Percentiles rank a stretch among this genome's conserved stretches.
Evolutionary conservation across 2,888 invertebrate species (phyloP).

Genomic region (Trilocha varians): DNA sequence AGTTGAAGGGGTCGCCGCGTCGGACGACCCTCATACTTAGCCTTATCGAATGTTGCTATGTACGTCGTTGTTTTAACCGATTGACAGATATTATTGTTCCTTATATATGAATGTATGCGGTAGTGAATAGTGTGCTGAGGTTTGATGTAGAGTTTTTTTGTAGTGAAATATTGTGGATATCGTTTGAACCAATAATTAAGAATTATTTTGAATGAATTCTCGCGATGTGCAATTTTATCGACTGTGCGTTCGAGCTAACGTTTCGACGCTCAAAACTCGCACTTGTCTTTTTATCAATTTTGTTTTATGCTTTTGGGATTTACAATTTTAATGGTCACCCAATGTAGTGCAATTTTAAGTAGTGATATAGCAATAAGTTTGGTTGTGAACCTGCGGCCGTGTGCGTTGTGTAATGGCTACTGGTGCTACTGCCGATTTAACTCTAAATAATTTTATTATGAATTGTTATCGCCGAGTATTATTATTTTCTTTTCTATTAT

Average conservation of each 20-base stretch:
- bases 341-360: conserved; percentile 63
- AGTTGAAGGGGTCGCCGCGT: conserved; percentile 36
- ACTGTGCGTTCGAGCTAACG: conserved; percentile 45
- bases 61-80: conserved; percentile 27
- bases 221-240: conserved; percentile 43
- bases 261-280: conserved; percentile 47
- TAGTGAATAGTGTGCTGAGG: conserved; percentile 70
- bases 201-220: conserved; percentile 48
- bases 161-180: conserved; percentile 63
- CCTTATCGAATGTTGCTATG: conserved; percentile 1
- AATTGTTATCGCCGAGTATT: conserved; percentile 63
- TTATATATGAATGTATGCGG: conserved; percentile 70
- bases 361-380: conserved; percentile 72
- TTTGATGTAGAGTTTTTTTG: conserved; percentile 70
- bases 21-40: background rate
- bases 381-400: conserved; percentile 62
- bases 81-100: conserved; percentile 64
- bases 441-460: conserved; percentile 56
- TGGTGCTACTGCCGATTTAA: conserved; percentile 58
- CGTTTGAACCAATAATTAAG: conserved; percentile 61
- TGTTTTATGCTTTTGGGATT: conserved; percentile 45
- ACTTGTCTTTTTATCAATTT: conserved; percentile 28
- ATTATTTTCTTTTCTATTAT: conserved; percentile 52
- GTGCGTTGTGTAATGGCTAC: conserved; percentile 41
- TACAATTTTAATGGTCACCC: conserved; percentile 45